These are phyloP conservation scores for Meleagris gallopavo DNA, from an alignment of 2,113 vertebrate species.

Conservation along the genomic window DNA sequence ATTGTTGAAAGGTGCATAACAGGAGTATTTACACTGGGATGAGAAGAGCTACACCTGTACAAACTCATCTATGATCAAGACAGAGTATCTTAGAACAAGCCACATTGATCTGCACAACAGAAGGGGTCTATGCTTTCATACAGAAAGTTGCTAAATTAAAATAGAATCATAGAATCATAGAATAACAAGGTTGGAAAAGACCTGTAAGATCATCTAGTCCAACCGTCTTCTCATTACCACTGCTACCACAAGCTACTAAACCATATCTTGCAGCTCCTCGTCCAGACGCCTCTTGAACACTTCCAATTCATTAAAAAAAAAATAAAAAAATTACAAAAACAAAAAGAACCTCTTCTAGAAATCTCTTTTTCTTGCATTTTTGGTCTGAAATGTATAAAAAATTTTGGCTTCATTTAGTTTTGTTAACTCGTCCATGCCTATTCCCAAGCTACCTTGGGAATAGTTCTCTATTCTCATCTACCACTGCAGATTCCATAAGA, in stretches of 20 bases:
- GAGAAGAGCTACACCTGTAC: not conserved
- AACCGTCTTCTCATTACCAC: too few relatives aligned
- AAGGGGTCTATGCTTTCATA: not conserved
- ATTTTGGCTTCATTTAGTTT: not conserved
- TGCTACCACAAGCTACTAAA: too few relatives aligned
- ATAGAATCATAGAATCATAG: too few relatives aligned
- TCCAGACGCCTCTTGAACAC: too few relatives aligned
- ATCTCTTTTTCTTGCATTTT: not conserved
- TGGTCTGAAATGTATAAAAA: not conserved
- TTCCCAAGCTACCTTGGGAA: not conserved
- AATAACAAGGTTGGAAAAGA: too few relatives aligned
- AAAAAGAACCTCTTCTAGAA: not conserved
- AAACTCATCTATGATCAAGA: not conserved
- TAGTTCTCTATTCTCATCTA: not conserved
- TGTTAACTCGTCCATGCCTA: not conserved
- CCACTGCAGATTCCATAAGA: not conserved
- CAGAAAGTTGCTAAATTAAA: not conserved
- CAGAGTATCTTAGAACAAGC: not conserved
- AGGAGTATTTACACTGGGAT: accelerated
- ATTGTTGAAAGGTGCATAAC: not conserved
- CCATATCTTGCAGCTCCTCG: too few relatives aligned
- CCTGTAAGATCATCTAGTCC: too few relatives aligned
- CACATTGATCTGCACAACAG: not conserved
- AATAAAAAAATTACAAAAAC: not conserved
- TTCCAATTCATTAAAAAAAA: not conserved